Conservation (phyloP, 2,113 vertebrate genomes). For the Solenodon paradoxus region DNA sequence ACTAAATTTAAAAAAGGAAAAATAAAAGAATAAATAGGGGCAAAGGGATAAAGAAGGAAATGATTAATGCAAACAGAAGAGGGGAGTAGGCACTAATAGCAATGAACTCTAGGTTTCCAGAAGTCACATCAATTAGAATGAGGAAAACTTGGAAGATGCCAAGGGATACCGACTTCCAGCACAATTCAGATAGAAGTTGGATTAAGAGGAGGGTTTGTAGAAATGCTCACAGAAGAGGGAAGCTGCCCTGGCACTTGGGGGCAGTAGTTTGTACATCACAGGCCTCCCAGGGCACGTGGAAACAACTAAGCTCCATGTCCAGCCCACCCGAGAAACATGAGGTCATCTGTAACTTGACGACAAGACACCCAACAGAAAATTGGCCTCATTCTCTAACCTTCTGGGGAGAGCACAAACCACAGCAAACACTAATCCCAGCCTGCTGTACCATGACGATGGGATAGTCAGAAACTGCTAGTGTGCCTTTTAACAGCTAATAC, state of each 20-base stretch:
- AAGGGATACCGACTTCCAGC: not conserved
- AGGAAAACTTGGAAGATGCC: not conserved
- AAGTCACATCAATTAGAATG: too few species aligned
- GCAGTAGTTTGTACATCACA: not conserved
- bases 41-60: not conserved
- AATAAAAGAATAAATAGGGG: too few species aligned
- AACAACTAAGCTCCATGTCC: fast-evolving
- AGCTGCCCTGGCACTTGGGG: not conserved
- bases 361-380: not conserved
- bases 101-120: too few species aligned
- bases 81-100: too few species aligned
- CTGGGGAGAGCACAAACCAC: not conserved
- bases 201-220: not conserved
- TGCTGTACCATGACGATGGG: not conserved
- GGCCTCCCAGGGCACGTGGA: not conserved
- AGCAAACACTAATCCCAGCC: not conserved
- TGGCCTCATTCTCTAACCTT: not conserved
- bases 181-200: not conserved
- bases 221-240: not conserved
- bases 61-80: not conserved
- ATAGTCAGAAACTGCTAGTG: not conserved
- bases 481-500: not conserved
- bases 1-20: too few species aligned
- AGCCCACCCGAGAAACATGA: not conserved
- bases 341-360: not conserved